Evolutionary conservation across 53 echinoderm and acorn worm species (phyloP), one percentile per base, ranked within the genome.

Genomic region (Antedon mediterranea): DNA sequence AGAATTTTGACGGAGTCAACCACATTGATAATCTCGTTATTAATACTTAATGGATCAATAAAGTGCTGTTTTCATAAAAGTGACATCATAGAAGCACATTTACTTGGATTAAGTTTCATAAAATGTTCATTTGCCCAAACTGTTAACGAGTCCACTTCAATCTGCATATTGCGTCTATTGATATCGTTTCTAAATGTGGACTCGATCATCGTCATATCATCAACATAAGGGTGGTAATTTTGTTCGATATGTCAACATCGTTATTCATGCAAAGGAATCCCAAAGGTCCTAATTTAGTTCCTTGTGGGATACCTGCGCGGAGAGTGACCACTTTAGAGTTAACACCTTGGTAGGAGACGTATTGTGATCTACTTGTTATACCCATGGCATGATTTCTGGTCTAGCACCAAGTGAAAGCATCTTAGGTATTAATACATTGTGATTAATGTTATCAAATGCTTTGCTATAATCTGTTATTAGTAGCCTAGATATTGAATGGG

Each of bases 281-380:
- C n/a, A n/a, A n/a, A n/a, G n/a, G n/a, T n/a, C n/a, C n/a, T n/a
- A n/a, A n/a, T n/a, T n/a, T n/a, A n/a, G n/a, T n/a, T n/a, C n/a
- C n/a, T n/a, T n/a, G n/a, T n/a, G n/a, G n/a, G n/a, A 80, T 73
- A 8, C 83, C 83, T 37, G 75, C 83, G 0, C 71, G 75, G 20
- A 85, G 77, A 15, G 31, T 72, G 34, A 57, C 42, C 80, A 76
- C 72, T 28, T 80, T 71, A 27, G 76, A 76, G 30, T 27, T 76
- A 34, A 27, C 31, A 23, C 72, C 81, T 7, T 71, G 74, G 43
- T 85, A 81, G 2, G 76, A 43, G 43, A 85, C 81, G 41, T 34
- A 80, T 28, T 81, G 77, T 18, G 75, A 71, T 76, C 81, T 76
- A 29, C 72, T 37, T 30, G 31, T 70, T 27, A 75, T 0, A 79